Evolutionary conservation across 2,113 vertebrate genomes (phyloP), one percentile per base, ranked within the genome.

Genomic region (Aphyosemion australe): DNA sequence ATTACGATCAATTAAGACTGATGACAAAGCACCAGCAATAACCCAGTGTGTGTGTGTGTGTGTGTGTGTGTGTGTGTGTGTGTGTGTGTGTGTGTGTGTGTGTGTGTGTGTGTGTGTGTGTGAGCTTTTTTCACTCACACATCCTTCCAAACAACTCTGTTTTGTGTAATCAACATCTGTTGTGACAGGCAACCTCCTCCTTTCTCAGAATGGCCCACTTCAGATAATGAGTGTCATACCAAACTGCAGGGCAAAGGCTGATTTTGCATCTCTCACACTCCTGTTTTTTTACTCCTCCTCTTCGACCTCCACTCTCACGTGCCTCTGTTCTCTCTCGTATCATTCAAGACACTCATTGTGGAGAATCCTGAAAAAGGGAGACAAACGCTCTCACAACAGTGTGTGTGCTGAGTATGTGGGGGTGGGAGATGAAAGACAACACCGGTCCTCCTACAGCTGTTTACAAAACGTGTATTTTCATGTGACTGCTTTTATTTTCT

Each of bases 161-260:
- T 88, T 90, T 87, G 90, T 87, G 88, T 85, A 89, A 90, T 90
- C 86, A 89, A 82, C 85, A 87, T 88, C 87, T 89, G 86, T 85
- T 87, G 86, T 87, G 85, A 88, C 84, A 90, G 81, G 69, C 81
- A 87, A 72, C 83, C 82, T 85, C 88, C 84, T 84, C 80, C 76
- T 88, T 87, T 71, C 74, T 87, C 76, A 80, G 86, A 88, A 89
- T 91, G 74, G 87, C 84, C 89, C 88, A 90, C 90, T 92, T 92
- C 90, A 90, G 76, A 88, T 87, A 89, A 89, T 87, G 87, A 89
- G 87, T 88, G 90, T 89, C 88, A 85, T 85, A 89, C 85, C 87
- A 89, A 90, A 91, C 87, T 85, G 84, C 84, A 78, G 85, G 86
- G 76, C 85, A 87, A 86, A 85, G 82, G 82, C 85, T 86, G 87